Base-by-base conservation (phyloP, 2,797 vertebrate genomes). In the Poecilia picta region DNA sequence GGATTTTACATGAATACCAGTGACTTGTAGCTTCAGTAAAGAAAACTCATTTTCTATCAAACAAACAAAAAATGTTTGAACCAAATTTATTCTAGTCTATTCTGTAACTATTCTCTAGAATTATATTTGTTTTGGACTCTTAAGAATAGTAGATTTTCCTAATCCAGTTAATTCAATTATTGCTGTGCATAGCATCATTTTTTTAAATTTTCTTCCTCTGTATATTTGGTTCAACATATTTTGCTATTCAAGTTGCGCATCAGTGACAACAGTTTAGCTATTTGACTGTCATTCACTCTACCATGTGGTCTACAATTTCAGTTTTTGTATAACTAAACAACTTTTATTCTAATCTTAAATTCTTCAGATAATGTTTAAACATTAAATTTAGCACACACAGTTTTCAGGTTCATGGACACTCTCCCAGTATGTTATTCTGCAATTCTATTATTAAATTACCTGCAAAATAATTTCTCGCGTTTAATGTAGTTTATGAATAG, bases 1-100 rank as follows among this genome's bases (percentile, higher is more conserved):
- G 80, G 82, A 77, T 81, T 84, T 83, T 82, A 77, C 80, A 85
- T 1, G 23, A 77, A 66, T 23, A 20, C 57, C 66, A 25, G 25
- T 1, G 55, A 78, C 49, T 75, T 53, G 72, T 64, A 8, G 33
- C 12, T 33, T 47, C 57, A 68, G 66, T 28, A 15, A 28, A 62
- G 47, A 78, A 71, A 78, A 39, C 23, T 11, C n/a, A 64, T 13
- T 41, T 57, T 59, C 6, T 47, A 18, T 36, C 41, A 28, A 33
- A 36, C 28, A 59, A 59, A 59, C 12, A 62, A 62, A 62, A 28
- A 25, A 41, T 39, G 3, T 41, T 68, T 25, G 4, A 68, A 41
- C 64, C 8, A 39, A 23, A 39, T 25, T 68, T 68, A 23, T 43
- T 70, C 36, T 12, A 39, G 39, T 68, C 36, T 41, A 7, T 51